phyloP scores from a whole-genome alignment of 2,888 invertebrate genomes.

The Ophioninae sp. region DNA sequence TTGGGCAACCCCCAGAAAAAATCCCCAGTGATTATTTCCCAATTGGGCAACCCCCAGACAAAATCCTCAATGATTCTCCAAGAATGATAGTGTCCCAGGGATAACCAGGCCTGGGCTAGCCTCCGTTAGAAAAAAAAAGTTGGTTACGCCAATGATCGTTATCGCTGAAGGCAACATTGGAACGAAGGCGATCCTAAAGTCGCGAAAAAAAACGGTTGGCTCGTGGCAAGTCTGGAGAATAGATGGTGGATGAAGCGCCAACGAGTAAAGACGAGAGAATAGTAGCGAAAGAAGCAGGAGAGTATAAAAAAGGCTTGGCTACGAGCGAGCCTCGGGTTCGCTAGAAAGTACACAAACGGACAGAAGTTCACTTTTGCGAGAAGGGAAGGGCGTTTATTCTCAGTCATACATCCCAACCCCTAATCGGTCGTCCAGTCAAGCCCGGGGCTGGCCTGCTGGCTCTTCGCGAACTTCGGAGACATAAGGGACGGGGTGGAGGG shows the following conservation, averaged over 20 bases:
- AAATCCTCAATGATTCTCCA: too few species aligned
- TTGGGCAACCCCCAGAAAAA: too few species aligned
- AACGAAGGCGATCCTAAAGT: not conserved
- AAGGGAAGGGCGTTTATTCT: not conserved
- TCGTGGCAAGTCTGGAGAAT: not conserved
- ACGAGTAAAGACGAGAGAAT: not conserved
- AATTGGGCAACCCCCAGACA: too few species aligned
- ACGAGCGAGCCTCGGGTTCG: not conserved
- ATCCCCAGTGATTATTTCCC: too few species aligned
- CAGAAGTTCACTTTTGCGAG: conserved; percentile 7
- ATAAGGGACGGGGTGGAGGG: not conserved
- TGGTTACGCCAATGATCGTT: conserved; percentile 36
- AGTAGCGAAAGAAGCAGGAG: conserved; percentile 7
- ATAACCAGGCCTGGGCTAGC: too few species aligned
- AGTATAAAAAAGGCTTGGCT: conserved; percentile 11
- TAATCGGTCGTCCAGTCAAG: conserved; percentile 2
- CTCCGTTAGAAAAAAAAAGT: too few species aligned
- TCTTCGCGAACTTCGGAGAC: not conserved
- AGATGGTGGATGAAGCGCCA: not conserved
- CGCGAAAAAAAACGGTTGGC: not conserved
- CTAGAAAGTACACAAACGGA: conserved; percentile 22
- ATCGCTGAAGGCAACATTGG: conserved; percentile 39
- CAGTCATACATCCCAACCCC: conserved; percentile 3
- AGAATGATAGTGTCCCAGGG: too few species aligned
- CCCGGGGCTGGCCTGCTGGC: not conserved